Percentiles rank a stretch among this genome's conserved stretches.
phyloP scores from a whole-genome alignment of 2,113 vertebrate species.

The Cinclus cinclus region DNA sequence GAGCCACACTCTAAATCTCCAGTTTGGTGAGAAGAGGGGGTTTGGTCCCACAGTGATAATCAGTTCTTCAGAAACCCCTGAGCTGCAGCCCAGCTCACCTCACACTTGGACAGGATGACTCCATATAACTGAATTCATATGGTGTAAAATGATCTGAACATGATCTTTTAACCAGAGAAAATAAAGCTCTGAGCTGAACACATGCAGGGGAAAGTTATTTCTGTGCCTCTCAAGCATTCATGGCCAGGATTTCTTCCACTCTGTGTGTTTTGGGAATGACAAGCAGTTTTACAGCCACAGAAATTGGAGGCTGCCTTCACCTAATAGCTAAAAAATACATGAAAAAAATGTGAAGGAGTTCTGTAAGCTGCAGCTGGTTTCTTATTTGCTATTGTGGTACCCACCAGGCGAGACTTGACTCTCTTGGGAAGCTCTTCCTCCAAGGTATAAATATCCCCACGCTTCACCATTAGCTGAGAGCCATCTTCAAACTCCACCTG shows the following conservation, averaged over 20 bases:
- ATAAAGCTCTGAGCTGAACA: neutral
- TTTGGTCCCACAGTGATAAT: neutral
- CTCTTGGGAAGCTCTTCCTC: slow-evolving; percentile 93
- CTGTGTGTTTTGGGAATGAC: neutral
- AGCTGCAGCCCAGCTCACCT: neutral
- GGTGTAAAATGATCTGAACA: neutral
- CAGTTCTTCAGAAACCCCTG: neutral
- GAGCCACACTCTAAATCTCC: neutral
- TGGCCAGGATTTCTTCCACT: neutral
- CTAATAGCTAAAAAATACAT: neutral
- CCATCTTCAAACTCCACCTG: slow-evolving; percentile 96
- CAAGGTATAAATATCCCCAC: slow-evolving; percentile 87
- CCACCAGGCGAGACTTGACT: slow-evolving; percentile 89
- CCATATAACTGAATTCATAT: neutral
- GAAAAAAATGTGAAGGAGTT: neutral
- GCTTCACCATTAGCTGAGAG: slow-evolving; percentile 89
- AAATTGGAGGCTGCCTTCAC: neutral
- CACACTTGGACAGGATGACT: neutral
- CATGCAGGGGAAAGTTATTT: neutral
- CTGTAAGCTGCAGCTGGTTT: neutral
- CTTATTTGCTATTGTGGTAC: slow-evolving; percentile 12
- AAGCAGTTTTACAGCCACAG: neutral
- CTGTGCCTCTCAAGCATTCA: neutral
- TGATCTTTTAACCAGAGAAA: neutral
- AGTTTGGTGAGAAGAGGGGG: neutral